Evolutionary conservation across 2,113 vertebrate genomes (phyloP).

Genomic region (Vireo altiloquus): DNA sequence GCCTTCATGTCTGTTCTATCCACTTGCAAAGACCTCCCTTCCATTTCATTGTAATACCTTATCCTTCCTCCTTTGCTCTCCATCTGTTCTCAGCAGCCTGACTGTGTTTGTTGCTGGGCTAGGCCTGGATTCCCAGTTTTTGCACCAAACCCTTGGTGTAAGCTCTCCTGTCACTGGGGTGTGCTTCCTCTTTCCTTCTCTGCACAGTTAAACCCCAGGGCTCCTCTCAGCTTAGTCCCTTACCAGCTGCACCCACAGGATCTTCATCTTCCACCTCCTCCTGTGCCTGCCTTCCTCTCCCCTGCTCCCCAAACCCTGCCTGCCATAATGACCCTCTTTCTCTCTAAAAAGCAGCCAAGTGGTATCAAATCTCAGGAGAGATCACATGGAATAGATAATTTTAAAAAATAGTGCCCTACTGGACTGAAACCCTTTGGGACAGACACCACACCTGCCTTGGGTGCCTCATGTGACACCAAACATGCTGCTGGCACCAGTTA

Average conservation of each 20-base stretch:
- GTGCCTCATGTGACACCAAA: neutral
- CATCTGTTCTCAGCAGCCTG: neutral
- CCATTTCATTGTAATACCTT: neutral
- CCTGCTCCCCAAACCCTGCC: neutral
- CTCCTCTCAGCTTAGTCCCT: neutral
- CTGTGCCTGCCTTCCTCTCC: neutral
- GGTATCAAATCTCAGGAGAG: neutral
- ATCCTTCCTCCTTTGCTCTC: neutral
- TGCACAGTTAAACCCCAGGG: neutral
- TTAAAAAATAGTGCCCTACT: neutral
- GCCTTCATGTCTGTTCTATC: neutral
- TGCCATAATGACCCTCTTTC: neutral
- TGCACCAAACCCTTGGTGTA: neutral
- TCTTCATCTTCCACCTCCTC: neutral
- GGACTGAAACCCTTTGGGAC: neutral
- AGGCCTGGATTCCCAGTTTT: neutral
- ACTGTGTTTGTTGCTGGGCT: neutral
- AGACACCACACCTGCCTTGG: neutral
- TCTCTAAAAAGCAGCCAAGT: neutral
- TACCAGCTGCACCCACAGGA: neutral
- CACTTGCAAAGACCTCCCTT: neutral
- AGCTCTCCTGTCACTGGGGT: neutral
- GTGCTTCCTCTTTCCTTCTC: neutral
- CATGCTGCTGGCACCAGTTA: neutral
- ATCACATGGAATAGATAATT: neutral